These are phyloP conservation scores for Hemiprocne comata DNA, from an alignment of 2,113 vertebrate species.

Conservation along the genomic window DNA sequence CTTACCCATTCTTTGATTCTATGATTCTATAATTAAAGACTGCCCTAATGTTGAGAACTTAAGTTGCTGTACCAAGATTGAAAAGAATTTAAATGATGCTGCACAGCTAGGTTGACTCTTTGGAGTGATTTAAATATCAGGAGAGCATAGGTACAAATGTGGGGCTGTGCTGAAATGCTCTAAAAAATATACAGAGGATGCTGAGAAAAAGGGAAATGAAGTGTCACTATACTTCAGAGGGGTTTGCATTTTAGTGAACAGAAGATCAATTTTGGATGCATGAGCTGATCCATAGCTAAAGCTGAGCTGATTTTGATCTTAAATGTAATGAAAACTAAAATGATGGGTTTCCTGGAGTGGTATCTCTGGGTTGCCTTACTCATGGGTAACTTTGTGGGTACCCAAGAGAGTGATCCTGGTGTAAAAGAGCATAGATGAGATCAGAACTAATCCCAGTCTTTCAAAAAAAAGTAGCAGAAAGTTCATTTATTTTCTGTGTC, in stretches of 20 bases:
- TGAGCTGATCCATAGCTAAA: background rate
- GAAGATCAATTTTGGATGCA: background rate
- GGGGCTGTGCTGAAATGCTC: background rate
- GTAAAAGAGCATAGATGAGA: background rate
- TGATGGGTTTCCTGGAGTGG: background rate
- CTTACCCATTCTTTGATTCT: no score
- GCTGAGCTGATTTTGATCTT: background rate
- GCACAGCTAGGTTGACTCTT: background rate
- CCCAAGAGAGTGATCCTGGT: background rate
- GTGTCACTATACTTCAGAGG: background rate
- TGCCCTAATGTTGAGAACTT: background rate
- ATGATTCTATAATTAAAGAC: background rate
- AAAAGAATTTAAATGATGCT: background rate
- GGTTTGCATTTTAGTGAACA: slow-evolving; percentile 17
- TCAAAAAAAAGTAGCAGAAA: background rate
- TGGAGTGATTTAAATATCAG: background rate
- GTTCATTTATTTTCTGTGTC: background rate
- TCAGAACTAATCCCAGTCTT: background rate
- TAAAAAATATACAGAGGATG: background rate
- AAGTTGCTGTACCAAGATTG: background rate
- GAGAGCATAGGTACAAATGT: background rate
- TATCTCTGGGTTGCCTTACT: background rate
- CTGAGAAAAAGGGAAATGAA: slow-evolving; percentile 7
- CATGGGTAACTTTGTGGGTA: background rate
- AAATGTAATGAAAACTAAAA: background rate